These are phyloP conservation scores for Spilosoma lubricipeda DNA, from an alignment of 2,888 invertebrate species.

Conservation along the genomic window DNA sequence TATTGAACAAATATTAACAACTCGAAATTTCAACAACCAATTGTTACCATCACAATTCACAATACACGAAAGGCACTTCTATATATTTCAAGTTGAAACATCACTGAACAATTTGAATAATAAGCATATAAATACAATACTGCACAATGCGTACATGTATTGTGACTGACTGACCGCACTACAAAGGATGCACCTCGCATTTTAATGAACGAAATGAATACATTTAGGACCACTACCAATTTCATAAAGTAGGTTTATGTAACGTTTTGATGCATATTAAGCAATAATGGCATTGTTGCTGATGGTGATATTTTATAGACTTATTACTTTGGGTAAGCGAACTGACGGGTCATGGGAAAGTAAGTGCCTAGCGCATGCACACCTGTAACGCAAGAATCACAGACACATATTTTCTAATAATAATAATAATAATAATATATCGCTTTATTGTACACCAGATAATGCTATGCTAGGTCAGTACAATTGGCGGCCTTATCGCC, in stretches of 20 bases:
- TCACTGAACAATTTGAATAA: conserved; percentile 22
- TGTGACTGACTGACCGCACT: neutral
- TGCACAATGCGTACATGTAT: neutral
- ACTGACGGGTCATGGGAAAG: conserved; percentile 14
- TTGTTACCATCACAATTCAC: conserved; percentile 23
- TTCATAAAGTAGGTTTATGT: conserved; percentile 58
- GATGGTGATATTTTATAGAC: neutral
- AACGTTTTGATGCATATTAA: conserved; percentile 50
- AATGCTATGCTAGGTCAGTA: too few relatives aligned
- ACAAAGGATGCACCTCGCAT: conserved; percentile 36
- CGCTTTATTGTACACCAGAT: too few relatives aligned
- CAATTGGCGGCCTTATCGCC: too few relatives aligned
- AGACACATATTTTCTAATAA: too few relatives aligned
- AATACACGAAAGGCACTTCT: neutral
- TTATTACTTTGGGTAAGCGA: conserved; percentile 19
- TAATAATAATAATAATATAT: too few relatives aligned
- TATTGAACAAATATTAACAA: neutral
- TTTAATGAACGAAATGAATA: conserved; percentile 39
- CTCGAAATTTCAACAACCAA: conserved; percentile 25
- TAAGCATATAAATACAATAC: conserved; percentile 9
- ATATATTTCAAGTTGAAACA: conserved; percentile 22
- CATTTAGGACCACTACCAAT: conserved; percentile 43
- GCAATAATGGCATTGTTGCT: conserved; percentile 29
- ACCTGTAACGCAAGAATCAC: too few relatives aligned
- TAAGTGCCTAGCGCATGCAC: too few relatives aligned